phyloP scores from a whole-genome alignment of 2,113 vertebrate genomes.

The Crotalus horridus region DNA sequence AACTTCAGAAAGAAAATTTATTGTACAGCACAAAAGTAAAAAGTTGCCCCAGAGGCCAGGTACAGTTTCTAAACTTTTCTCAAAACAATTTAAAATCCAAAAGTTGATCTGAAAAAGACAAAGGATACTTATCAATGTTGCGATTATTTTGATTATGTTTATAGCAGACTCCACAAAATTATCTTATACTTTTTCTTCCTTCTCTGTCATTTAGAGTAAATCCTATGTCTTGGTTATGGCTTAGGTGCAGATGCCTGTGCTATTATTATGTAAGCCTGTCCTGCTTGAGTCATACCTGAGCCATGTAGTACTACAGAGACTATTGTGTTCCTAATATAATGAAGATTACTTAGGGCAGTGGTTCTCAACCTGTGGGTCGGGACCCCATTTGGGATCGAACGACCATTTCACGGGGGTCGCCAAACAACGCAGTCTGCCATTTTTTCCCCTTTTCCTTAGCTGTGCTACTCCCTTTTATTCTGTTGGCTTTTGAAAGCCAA shows the following conservation, averaged over 20 bases:
- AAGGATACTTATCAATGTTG: background rate
- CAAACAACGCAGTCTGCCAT: too few species aligned
- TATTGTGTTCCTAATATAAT: background rate
- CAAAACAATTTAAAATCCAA: background rate
- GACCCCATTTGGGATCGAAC: too few species aligned
- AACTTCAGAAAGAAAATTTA: slow-evolving; percentile 34
- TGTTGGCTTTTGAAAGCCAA: too few species aligned
- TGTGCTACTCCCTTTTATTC: too few species aligned
- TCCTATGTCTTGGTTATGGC: background rate
- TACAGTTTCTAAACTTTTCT: slow-evolving; percentile 17
- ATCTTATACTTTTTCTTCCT: background rate
- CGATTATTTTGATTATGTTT: background rate
- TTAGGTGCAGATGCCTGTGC: background rate
- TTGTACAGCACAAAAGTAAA: slow-evolving; percentile 20
- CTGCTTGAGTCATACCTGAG: background rate
- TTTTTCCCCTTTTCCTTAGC: too few species aligned
- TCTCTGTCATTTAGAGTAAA: background rate
- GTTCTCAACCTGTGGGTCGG: too few species aligned
- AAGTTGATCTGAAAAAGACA: background rate
- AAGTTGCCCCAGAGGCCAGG: slow-evolving; percentile 7
- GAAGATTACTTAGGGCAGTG: background rate
- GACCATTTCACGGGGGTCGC: too few species aligned
- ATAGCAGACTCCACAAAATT: background rate
- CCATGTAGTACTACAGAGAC: background rate
- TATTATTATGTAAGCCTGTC: background rate